Conservation (phyloP, 2,797 vertebrate genomes). For the Coracias cyanogaster region DNA sequence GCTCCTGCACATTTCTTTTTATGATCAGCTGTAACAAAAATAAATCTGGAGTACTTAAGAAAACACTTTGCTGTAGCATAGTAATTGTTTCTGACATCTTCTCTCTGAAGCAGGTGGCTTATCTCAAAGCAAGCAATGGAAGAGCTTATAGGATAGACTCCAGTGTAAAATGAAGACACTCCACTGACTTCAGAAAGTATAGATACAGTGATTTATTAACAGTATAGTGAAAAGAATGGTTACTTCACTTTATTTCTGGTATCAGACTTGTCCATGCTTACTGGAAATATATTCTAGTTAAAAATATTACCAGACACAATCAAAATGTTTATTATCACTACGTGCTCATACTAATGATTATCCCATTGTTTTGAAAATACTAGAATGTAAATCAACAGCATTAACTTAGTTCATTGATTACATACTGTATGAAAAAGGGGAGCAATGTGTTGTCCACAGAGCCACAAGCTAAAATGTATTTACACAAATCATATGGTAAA, state of each 20-base stretch:
- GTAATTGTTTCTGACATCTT: slow-evolving; percentile 30
- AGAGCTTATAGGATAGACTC: neutral
- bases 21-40: slow-evolving; percentile 53
- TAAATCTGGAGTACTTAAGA: slow-evolving; percentile 37
- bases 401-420: neutral
- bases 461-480: neutral
- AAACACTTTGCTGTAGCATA: slow-evolving; percentile 24
- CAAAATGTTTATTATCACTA: neutral
- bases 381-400: neutral
- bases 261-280: neutral
- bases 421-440: neutral
- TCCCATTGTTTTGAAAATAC: neutral
- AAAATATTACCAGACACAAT: neutral
- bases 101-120: slow-evolving; percentile 8
- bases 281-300: neutral
- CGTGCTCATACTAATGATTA: neutral
- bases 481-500: neutral
- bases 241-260: neutral
- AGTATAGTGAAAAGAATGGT: neutral
- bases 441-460: neutral
- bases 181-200: neutral
- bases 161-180: neutral
- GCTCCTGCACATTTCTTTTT: slow-evolving; percentile 20
- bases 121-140: neutral
- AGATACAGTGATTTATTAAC: neutral